phyloP scores from a whole-genome alignment of 2,888 invertebrate genomes.

The Stenolophus ochropezus region DNA sequence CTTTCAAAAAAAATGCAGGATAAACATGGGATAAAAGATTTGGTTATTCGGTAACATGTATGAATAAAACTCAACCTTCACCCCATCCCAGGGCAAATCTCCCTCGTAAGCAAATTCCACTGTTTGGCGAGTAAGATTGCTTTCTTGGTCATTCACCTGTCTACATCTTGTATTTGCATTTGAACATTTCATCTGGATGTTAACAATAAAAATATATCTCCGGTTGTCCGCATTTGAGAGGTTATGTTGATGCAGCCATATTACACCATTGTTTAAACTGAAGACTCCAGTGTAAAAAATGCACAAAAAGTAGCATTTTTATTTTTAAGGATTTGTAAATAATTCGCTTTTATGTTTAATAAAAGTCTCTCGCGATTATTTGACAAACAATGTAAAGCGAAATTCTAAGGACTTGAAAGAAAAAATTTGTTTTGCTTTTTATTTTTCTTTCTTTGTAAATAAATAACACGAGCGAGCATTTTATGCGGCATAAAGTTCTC shows the following conservation, averaged over 20 bases:
- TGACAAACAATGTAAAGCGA: slow-evolving; percentile 25
- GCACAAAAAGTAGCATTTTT: slow-evolving; percentile 8
- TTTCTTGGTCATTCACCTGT: not conserved
- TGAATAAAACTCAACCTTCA: not conserved
- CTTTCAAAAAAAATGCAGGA: too few relatives aligned
- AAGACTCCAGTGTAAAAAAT: slow-evolving; percentile 13
- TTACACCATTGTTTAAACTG: slow-evolving; percentile 1
- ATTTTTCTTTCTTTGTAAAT: slow-evolving; percentile 25
- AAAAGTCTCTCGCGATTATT: slow-evolving; percentile 32
- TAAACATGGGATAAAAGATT: not conserved
- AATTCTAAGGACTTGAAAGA: not conserved
- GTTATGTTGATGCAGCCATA: not conserved
- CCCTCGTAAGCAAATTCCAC: not conserved
- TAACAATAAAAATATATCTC: not conserved
- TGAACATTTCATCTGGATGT: not conserved
- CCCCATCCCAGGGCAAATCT: not conserved
- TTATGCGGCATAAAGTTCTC: slow-evolving; percentile 23
- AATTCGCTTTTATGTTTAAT: slow-evolving; percentile 28
- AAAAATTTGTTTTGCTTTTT: slow-evolving; percentile 5
- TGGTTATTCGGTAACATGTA: not conserved
- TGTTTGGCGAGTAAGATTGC: not conserved
- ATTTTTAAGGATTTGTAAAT: slow-evolving; percentile 37
- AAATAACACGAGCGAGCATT: slow-evolving; percentile 30
- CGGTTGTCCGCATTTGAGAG: not conserved
- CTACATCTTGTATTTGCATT: not conserved